Percentiles rank a stretch among this genome's conserved stretches.
Conservation (phyloP, 1,140 invertebrate species). For the Drosophila yakuba region DNA sequence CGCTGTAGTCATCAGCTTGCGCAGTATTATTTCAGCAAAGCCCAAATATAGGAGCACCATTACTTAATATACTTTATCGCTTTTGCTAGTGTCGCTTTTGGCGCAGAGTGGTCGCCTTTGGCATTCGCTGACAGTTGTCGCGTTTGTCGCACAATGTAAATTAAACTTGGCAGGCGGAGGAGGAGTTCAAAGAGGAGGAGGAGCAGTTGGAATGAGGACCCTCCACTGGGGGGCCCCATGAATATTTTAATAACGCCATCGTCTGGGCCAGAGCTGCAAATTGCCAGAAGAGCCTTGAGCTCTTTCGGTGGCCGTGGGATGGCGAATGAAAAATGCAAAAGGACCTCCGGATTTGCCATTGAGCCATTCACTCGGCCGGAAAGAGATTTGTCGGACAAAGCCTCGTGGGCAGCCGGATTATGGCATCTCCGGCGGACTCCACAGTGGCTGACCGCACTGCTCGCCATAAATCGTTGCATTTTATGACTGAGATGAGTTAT, state of each 20-base stretch:
- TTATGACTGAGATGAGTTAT: slow-evolving; percentile 1
- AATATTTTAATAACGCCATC: slow-evolving; percentile 76
- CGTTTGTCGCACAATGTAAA: slow-evolving; percentile 79
- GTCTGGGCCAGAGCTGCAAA: slow-evolving; percentile 48
- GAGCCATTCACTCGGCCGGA: slow-evolving; percentile 16
- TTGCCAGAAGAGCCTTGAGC: slow-evolving; percentile 70
- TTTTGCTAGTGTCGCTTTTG: slow-evolving; percentile 49
- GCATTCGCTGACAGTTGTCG: slow-evolving; percentile 56
- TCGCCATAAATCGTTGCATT: slow-evolving; percentile 1
- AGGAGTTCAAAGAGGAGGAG: background rate
- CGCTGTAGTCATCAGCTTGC: background rate
- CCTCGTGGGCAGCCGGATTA: slow-evolving; percentile 37
- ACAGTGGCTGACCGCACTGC: background rate
- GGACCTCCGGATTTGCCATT: slow-evolving; percentile 33
- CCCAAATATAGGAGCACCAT: background rate
- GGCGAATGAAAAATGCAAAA: slow-evolving; percentile 51
- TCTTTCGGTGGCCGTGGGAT: slow-evolving; percentile 43
- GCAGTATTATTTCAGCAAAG: background rate
- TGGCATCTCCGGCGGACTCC: background rate
- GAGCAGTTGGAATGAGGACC: slow-evolving; percentile 7
- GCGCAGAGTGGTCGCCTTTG: slow-evolving; percentile 57
- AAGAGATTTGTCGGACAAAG: slow-evolving; percentile 30
- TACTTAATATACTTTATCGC: background rate
- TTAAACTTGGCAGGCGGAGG: slow-evolving; percentile 58
- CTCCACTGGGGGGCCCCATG: slow-evolving; percentile 47